Conservation (phyloP, 2,888 invertebrate genomes). For the Hirtodrosophila confusa region DNA sequence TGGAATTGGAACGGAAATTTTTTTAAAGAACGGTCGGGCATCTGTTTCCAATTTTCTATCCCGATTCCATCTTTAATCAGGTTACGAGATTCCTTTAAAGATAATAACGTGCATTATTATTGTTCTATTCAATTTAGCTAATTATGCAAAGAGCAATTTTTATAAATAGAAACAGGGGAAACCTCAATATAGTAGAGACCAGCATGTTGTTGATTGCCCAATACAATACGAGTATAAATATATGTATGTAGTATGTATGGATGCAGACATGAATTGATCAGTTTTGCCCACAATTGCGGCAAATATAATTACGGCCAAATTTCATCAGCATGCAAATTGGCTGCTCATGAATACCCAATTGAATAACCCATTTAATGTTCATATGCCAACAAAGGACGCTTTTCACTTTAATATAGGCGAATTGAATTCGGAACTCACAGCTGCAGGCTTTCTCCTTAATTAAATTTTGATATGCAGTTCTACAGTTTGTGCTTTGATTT, state of each 20-base stretch:
- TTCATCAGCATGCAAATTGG: conserved; percentile 43
- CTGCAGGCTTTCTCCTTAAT: conserved; percentile 28
- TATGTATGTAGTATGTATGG: not conserved
- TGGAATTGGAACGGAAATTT: no score
- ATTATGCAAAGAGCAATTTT: no score
- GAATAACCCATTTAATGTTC: conserved; percentile 6
- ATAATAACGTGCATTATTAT: no score
- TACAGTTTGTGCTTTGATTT: conserved; percentile 36
- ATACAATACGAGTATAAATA: not conserved
- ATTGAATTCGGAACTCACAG: conserved; percentile 11
- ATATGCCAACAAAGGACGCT: not conserved
- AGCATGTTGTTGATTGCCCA: conserved; percentile 15
- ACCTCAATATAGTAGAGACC: no score
- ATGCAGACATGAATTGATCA: conserved; percentile 20
- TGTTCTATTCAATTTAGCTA: no score
- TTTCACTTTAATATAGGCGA: conserved; percentile 4
- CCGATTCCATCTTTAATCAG: no score
- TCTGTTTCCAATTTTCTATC: no score
- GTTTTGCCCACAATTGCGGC: conserved; percentile 22
- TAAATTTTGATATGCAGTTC: conserved; percentile 31
- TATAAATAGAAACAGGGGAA: no score
- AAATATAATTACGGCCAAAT: conserved; percentile 38
- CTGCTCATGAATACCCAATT: conserved; percentile 32
- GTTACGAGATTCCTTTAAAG: no score
- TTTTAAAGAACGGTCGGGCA: no score